Base-by-base conservation (phyloP, 2,888 invertebrate genomes). In the Euzophera pinguis region DNA sequence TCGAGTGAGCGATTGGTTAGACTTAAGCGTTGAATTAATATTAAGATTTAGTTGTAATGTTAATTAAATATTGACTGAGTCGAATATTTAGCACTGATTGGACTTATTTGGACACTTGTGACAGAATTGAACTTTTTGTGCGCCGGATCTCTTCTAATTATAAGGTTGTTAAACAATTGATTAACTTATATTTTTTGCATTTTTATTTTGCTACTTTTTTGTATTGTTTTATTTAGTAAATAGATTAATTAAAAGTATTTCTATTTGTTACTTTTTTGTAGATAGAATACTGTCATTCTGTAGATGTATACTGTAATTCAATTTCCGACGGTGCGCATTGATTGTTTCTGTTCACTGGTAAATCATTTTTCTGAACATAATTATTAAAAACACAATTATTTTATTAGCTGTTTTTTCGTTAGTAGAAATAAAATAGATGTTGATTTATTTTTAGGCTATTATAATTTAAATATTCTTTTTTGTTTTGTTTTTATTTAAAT, bases 21-120 rank as follows among this genome's bases (percentile, higher is more conserved):
- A 73, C 56, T 56, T 86, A 86, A 84, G 84, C 79, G 83, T 85
- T 86, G 73, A 71, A 78, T 71, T 81, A 81, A 70, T 83, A 53
- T 64, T 84, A 81, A 79, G 73, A 62, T 64, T 67, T 71, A 75
- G 69, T 65, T 69, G 59, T 69, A 64, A 65, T 63, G 66, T 58
- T 52, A 58, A 47, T 1, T 41, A 68, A 64, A 61, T 67, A 74
- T 70, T 72, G 78, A 81, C 80, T 80, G 77, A 75, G 73, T 71
- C 65, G 62, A 74, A 61, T 64, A 64, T 66, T 32, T 67, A 55
- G 67, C 59, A 59, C 64, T 58, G 58, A 61, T 56, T 63, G 62
- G 69, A 71, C 61, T 73, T 71, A 71, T 65, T 32, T 62, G 37
- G 29, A 50, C 49, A 43, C 13, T 51, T 70, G 79, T 81, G 80